Evolutionary conservation across 2,888 invertebrate genomes (phyloP), one percentile per base, ranked within the genome.

Genomic region (Stegophylla sp.): DNA sequence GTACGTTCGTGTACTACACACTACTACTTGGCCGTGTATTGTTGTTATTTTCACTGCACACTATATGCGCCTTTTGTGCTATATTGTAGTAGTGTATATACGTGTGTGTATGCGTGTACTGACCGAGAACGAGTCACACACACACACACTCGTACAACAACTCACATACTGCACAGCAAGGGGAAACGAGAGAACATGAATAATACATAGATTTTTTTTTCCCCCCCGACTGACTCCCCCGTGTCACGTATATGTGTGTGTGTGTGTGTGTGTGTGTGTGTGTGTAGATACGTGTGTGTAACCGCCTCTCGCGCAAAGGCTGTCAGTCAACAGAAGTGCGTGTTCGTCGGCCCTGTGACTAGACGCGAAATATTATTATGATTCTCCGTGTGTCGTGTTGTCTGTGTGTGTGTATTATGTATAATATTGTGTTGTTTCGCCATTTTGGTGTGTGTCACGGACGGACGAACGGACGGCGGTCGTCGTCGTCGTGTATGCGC

Each of bases 251-350:
- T n/a, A n/a, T n/a, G n/a, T n/a, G n/a, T n/a, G n/a, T n/a, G n/a
- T n/a, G n/a, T n/a, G n/a, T n/a, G n/a, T n/a, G n/a, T n/a, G n/a
- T n/a, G n/a, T n/a, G n/a, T n/a, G n/a, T n/a, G n/a, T n/a, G n/a
- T n/a, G n/a, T n/a, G n/a, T n/a, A n/a, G n/a, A n/a, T n/a, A n/a
- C n/a, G n/a, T n/a, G n/a, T n/a, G n/a, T n/a, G n/a, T n/a, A n/a
- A n/a, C n/a, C n/a, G n/a, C n/a, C n/a, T n/a, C n/a, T n/a, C n/a
- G n/a, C 43, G 77, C 76, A 76, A 77, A 69, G 48, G 69, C 77
- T 69, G 77, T 69, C 77, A 77, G 77, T 77, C 77, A 77, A 77
- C 77, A 69, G 28, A 34, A 67, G 77, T 69, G 77, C 56, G 69
- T 69, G 77, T 69, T 67, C 69, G 77, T 67, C 69, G 77, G 59